Evolutionary conservation across 2,797 vertebrate genomes (phyloP), one percentile per base, ranked within the genome.

Genomic region (Pipistrellus nathusii): DNA sequence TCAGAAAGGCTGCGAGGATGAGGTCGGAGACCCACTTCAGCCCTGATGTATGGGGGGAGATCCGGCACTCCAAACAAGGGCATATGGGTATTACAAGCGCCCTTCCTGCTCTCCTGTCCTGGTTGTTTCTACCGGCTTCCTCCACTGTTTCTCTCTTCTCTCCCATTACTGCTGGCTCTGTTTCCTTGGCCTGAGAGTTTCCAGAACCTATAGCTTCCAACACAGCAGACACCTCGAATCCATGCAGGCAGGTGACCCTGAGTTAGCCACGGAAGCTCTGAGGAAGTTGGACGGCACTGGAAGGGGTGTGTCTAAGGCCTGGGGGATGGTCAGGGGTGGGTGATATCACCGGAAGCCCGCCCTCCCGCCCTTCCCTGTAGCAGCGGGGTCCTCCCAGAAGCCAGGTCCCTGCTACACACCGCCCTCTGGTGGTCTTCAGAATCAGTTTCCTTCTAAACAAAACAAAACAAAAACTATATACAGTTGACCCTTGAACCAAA

Each of bases 351-450:
- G 1, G 13, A 73, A 76, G 57, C 41, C 27, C 0, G 4, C 15
- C 5, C 71, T 55, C 41, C 27, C 0, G 5, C 15, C 5, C 66
- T 55, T 68, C 62, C 27, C 25, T 6, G 32, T 17, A 17, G 44
- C 44, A 7, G n/a, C 21, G 1, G 14, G 55, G 9, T 15, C 6
- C 9, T 75, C 44, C 44, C 59, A 30, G 84, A 3, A 25, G 7
- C 23, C 5, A 32, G 55, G 89, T 27, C 75, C 35, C 55, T 91
- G 85, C 95, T 92, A 51, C 91, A 68, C 25, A 66, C 83, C 23
- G 96, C 97, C 98, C 97, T 96, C 97, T 97, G 83, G 95, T 97
- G 98, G 82, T 48, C 77, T 4, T 88, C 44, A 57, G 32, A 7
- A 82, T 8, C 2, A 8, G 25, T 90, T 88, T 25, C 62, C 51